These are phyloP conservation scores for Catostomus latipinnis DNA, from an alignment of 2,797 vertebrate genomes.

Conservation along the genomic window DNA sequence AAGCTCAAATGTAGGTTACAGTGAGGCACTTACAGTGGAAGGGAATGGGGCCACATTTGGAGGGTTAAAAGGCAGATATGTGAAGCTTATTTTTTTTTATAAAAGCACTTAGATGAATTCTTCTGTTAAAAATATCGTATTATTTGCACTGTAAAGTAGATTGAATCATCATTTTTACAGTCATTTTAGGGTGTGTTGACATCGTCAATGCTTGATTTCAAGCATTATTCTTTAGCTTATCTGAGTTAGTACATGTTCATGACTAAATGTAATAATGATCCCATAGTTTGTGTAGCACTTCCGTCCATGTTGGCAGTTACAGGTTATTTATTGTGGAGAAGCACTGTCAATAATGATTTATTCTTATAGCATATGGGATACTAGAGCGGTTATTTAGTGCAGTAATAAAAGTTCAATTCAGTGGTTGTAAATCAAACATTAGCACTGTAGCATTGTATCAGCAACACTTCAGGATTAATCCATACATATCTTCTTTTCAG, in stretches of 20 bases:
- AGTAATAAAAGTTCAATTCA: not conserved
- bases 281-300: not conserved
- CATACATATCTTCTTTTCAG: not conserved
- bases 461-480: not conserved
- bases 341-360: slow-evolving; percentile 17
- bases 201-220: not conserved
- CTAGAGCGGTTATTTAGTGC: not conserved
- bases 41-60: too few relatives aligned
- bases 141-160: too few relatives aligned
- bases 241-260: not conserved
- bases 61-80: too few relatives aligned
- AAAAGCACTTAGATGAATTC: too few relatives aligned
- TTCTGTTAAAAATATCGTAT: too few relatives aligned
- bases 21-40: too few relatives aligned
- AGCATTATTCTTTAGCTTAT: too few relatives aligned
- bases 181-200: too few relatives aligned
- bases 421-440: slow-evolving; percentile 5
- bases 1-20: too few relatives aligned
- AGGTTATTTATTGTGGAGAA: slow-evolving; percentile 25
- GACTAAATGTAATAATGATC: not conserved
- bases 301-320: not conserved
- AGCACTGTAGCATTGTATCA: not conserved
- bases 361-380: slow-evolving; percentile 19
- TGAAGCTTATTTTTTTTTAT: too few relatives aligned
- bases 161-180: too few relatives aligned